Base-by-base conservation (phyloP, 2,888 invertebrate genomes). In the Syrphus vitripennis region DNA sequence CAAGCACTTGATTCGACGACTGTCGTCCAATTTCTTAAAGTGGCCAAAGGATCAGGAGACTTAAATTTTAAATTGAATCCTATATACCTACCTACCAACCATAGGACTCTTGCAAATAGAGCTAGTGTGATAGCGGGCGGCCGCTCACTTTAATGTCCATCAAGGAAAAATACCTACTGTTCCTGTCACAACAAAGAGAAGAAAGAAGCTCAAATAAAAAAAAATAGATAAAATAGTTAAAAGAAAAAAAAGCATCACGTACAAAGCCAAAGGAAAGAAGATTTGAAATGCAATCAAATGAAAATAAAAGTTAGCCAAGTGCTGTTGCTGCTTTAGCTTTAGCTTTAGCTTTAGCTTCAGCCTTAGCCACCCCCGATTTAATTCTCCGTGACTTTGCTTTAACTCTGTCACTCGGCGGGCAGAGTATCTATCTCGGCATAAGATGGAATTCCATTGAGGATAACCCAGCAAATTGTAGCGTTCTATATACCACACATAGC, bases 211-310 rank as follows among this genome's bases (percentile, higher is more conserved):
- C 53, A 14, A 45, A 16, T n/a, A 19, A 50, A 45, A 55, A 21
- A n/a, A 37, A 7, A 10, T 0, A 63, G 5, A 42, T 5, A 19
- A 34, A 21, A 67, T 9, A 50, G n/a, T 26, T 37, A 16, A 50
- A 7, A 42, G 10, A 45, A 24, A 61, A 57, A 45, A 24, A 4
- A 45, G 2, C 40, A n/a, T n/a, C n/a, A 50, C 53, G 50, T 53
- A 48, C 57, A 63, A 31, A 57, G 57, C 57, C 45, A 75, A 79
- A 75, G 70, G n/a, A 70, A 63, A 34, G 57, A 79, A 79, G 63
- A 83, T 83, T 83, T 75, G 63, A 83, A 83, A 83, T 79, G 79
- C 83, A 83, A 83, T 83, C 83, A 80, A 80, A 84, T 80, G 84
- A 84, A 80, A 80, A 84, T 76, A 84, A 81, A 77, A 81, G 84